Evolutionary conservation across 2,888 invertebrate species (phyloP).

Genomic region (Thera obeliscata): DNA sequence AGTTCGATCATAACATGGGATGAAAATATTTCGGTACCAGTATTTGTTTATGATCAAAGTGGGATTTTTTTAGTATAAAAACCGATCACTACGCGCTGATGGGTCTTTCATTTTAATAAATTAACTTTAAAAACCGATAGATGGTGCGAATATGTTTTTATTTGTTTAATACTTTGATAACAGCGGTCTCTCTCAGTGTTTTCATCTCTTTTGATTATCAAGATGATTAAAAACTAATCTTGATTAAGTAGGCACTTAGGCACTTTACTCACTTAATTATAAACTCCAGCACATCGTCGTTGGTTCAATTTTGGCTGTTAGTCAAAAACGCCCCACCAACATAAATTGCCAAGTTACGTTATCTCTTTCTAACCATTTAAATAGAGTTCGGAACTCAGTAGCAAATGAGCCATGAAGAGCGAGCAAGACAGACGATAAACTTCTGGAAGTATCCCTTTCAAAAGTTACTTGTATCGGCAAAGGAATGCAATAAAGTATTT

Average conservation of each 20-base stretch:
- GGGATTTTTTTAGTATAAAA: background rate
- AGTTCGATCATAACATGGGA: constrained; percentile 18
- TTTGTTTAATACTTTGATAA: too few relatives aligned
- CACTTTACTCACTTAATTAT: background rate
- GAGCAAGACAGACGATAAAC: constrained; percentile 37
- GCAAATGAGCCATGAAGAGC: constrained; percentile 47
- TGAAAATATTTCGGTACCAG: constrained; percentile 11
- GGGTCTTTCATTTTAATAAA: too few relatives aligned
- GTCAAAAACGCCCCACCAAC: constrained; percentile 30
- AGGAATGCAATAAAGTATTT: constrained; percentile 36
- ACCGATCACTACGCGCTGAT: background rate
- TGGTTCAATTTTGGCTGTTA: constrained; percentile 25
- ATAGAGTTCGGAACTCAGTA: constrained; percentile 46
- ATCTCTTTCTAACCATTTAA: constrained; percentile 47
- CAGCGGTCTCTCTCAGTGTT: too few relatives aligned
- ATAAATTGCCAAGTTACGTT: constrained; percentile 40
- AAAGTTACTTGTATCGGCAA: constrained; percentile 36
- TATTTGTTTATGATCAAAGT: background rate
- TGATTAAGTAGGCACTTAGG: background rate
- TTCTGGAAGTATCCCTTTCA: constrained; percentile 35
- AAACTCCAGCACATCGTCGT: constrained; percentile 17
- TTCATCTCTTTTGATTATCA: too few relatives aligned
- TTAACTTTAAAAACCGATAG: too few relatives aligned
- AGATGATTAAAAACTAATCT: too few relatives aligned
- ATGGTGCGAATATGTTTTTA: too few relatives aligned